These are phyloP conservation scores for Setipinna tenuifilis DNA, from an alignment of 2,797 vertebrate genomes.

Conservation along the genomic window DNA sequence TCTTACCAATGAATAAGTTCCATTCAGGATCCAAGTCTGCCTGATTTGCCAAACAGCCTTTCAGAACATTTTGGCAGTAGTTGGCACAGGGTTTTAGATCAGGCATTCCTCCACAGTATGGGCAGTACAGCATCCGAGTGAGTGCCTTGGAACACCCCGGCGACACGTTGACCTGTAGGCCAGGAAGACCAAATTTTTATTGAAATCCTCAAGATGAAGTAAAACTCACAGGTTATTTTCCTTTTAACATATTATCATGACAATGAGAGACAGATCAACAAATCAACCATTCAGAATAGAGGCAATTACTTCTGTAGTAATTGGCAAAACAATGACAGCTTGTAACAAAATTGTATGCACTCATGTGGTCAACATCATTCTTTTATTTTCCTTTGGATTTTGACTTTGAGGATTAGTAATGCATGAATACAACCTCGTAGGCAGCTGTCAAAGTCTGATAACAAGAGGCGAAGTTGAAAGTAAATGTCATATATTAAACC, in stretches of 20 bases:
- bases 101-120: constrained; percentile 90
- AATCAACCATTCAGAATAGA: background rate
- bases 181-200: background rate
- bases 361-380: background rate
- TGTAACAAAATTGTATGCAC: background rate
- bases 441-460: background rate
- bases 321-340: background rate
- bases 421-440: background rate
- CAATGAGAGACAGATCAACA: background rate
- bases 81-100: constrained; percentile 90
- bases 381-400: background rate
- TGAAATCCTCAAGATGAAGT: background rate
- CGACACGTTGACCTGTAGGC: constrained; percentile 86
- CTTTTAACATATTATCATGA: background rate
- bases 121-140: constrained; percentile 96
- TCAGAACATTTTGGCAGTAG: constrained; percentile 99
- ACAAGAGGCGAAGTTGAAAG: background rate
- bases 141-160: constrained; percentile 89
- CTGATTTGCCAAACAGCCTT: constrained; percentile 96
- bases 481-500: background rate
- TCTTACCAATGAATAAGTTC: constrained; percentile 96
- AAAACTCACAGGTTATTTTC: background rate
- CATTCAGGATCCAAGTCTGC: constrained; percentile 96
- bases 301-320: background rate
- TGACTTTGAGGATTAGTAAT: background rate